Evolutionary conservation across 2,888 invertebrate species (phyloP).

Genomic region (Drosophila mercatorum): DNA sequence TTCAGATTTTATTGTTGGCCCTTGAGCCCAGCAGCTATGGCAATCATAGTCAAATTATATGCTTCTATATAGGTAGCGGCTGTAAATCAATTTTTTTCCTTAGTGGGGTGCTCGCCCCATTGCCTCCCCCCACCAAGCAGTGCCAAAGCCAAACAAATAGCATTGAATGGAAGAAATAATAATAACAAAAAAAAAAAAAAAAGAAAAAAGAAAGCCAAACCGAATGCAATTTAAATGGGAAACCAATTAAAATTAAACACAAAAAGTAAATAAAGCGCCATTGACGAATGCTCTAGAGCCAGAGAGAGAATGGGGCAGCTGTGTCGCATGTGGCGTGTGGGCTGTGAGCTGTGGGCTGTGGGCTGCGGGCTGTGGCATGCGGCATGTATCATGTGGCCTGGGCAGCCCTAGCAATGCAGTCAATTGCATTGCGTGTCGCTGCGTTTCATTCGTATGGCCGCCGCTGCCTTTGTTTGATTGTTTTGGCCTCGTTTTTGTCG

Average conservation of each 20-base stretch:
- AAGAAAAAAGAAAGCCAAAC: slow-evolving; percentile 9
- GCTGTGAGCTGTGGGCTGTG: neutral
- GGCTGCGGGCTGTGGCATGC: neutral
- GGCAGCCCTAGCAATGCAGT: slow-evolving; percentile 70
- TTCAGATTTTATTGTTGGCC: slow-evolving; percentile 57
- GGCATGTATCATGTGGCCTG: slow-evolving; percentile 2
- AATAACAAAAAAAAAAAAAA: slow-evolving; percentile 4
- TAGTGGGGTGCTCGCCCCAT: neutral
- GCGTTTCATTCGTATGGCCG: slow-evolving; percentile 39
- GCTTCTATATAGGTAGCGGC: slow-evolving; percentile 25
- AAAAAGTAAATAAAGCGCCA: slow-evolving; percentile 53
- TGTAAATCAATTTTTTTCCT: neutral
- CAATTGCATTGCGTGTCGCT: slow-evolving; percentile 71
- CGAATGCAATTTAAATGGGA: slow-evolving; percentile 76
- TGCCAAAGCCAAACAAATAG: slow-evolving; percentile 44
- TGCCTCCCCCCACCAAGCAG: slow-evolving; percentile 12
- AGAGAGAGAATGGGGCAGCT: neutral
- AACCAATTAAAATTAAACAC: slow-evolving; percentile 79
- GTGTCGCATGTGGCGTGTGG: neutral
- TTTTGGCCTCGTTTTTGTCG: slow-evolving; percentile 49
- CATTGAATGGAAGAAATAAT: slow-evolving; percentile 28
- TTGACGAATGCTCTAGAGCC: slow-evolving; percentile 36
- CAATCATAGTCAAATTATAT: slow-evolving; percentile 67
- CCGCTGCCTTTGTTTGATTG: slow-evolving; percentile 48
- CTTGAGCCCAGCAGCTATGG: slow-evolving; percentile 33